These are phyloP conservation scores for Pseudomyrmex concolor DNA, from an alignment of 1,140 invertebrate species.

Conservation along the genomic window DNA sequence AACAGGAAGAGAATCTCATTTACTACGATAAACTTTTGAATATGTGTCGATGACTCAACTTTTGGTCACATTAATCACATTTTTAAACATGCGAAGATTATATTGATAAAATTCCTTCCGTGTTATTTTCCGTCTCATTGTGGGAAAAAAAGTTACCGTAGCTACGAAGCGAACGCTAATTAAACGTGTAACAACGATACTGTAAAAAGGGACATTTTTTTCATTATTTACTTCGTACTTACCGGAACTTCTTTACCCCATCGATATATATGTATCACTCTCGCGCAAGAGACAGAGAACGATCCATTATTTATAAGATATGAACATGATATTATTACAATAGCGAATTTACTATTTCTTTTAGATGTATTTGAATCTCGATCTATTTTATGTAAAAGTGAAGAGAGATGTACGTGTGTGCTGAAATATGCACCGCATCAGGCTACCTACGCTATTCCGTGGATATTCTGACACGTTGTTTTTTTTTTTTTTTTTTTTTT, in stretches of 20 bases:
- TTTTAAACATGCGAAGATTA: constrained; percentile 52
- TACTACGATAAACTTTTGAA: constrained; percentile 68
- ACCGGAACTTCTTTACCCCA: constrained; percentile 17
- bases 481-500: too few relatives aligned
- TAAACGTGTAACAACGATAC: neutral
- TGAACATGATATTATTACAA: constrained; percentile 40
- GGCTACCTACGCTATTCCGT: constrained; percentile 23
- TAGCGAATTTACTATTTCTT: constrained; percentile 43
- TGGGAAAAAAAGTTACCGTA: constrained; percentile 14
- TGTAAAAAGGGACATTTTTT: constrained; percentile 14
- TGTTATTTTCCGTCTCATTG: constrained; percentile 4
- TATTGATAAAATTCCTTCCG: constrained; percentile 44
- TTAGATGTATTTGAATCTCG: constrained; percentile 42
- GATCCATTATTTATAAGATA: constrained; percentile 58
- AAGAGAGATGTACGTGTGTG: constrained; percentile 33
- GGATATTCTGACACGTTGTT: neutral
- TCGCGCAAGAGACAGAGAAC: constrained; percentile 23
- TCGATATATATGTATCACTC: constrained; percentile 1
- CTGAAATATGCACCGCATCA: constrained; percentile 38
- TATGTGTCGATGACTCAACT: constrained; percentile 66
- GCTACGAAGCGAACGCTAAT: neutral
- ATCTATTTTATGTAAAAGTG: constrained; percentile 40
- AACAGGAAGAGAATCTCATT: constrained; percentile 43
- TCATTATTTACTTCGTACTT: constrained; percentile 1
- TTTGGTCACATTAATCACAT: constrained; percentile 55